A percentile compares a stretch with the other conserved stretches of the same genome.
phyloP scores from a whole-genome alignment of 1,140 invertebrate species.

The Solenopsis invicta region DNA sequence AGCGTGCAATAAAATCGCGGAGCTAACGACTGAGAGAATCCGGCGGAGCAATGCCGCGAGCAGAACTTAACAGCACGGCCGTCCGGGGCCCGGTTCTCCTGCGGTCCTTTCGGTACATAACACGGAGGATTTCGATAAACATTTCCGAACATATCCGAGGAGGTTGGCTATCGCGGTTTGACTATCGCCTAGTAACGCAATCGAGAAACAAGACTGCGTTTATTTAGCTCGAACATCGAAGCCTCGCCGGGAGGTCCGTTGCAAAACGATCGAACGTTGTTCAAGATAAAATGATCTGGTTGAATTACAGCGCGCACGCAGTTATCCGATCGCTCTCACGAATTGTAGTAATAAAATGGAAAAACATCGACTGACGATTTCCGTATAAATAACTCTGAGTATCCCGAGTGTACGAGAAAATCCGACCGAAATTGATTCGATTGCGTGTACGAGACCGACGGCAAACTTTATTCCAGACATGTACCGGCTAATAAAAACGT shows the following conservation, averaged over 20 bases:
- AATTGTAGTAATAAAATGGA: neutral
- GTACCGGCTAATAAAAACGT: constrained; percentile 55
- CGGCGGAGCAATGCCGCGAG: constrained; percentile 48
- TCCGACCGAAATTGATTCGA: constrained; percentile 39
- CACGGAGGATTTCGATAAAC: constrained; percentile 70
- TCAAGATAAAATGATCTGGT: constrained; percentile 29
- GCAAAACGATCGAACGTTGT: constrained; percentile 41
- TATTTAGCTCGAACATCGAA: constrained; percentile 39
- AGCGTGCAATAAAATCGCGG: constrained; percentile 73
- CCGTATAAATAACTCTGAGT: constrained; percentile 36
- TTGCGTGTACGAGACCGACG: neutral
- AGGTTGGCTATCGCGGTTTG: constrained; percentile 44
- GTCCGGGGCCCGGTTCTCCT: constrained; percentile 29
- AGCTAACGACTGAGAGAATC: constrained; percentile 73
- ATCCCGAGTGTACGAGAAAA: constrained; percentile 10
- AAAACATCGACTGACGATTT: constrained; percentile 16
- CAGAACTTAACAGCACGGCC: constrained; percentile 46
- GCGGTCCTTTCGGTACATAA: constrained; percentile 24
- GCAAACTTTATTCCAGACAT: constrained; percentile 32
- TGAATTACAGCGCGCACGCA: neutral
- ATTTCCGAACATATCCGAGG: constrained; percentile 47
- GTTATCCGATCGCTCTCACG: constrained; percentile 20
- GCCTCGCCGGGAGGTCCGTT: constrained; percentile 37
- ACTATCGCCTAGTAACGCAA: constrained; percentile 49
- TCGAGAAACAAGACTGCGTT: constrained; percentile 52